phyloP scores from a whole-genome alignment of 2,113 vertebrate species.

The Martes martes region DNA sequence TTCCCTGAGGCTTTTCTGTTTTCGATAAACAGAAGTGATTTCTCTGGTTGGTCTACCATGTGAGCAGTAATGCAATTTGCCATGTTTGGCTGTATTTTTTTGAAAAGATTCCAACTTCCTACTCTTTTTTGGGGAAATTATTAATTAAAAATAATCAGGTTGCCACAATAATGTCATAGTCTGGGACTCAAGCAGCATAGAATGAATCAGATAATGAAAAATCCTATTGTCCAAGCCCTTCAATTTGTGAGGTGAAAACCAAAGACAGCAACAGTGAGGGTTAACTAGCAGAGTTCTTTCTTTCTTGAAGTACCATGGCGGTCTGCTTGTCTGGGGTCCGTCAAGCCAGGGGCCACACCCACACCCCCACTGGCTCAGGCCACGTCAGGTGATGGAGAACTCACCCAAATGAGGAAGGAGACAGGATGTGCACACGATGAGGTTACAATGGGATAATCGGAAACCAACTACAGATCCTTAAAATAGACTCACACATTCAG shows the following conservation, averaged over 20 bases:
- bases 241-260: background rate
- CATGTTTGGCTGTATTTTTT: background rate
- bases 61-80: background rate
- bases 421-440: background rate
- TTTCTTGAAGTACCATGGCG: background rate
- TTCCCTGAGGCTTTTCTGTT: background rate
- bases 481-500: background rate
- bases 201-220: background rate
- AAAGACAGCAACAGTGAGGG: background rate
- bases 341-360: background rate
- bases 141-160: background rate
- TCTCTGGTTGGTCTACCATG: background rate
- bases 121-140: background rate
- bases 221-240: background rate
- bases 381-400: background rate
- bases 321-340: background rate
- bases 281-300: background rate
- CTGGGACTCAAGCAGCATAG: background rate
- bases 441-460: rapidly evolving
- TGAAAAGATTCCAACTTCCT: background rate
- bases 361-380: background rate
- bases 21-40: background rate
- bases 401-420: background rate
- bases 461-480: background rate
- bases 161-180: background rate